These are phyloP conservation scores for Alca torda DNA, from an alignment of 2,797 vertebrate species.

Conservation along the genomic window DNA sequence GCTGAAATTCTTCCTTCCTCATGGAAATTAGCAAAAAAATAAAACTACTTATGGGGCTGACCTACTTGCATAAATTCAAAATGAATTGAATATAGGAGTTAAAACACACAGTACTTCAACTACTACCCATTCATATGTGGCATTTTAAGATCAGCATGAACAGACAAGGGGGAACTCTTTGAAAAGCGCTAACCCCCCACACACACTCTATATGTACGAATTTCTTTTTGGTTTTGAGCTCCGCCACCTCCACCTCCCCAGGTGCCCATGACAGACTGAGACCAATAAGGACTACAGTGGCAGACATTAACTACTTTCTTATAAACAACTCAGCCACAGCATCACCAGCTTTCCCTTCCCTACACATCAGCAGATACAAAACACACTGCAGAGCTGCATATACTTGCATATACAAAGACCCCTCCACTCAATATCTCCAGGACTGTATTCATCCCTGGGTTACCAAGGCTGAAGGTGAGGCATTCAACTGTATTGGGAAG, in stretches of 20 bases:
- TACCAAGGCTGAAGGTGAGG: not conserved
- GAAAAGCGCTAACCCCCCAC: not conserved
- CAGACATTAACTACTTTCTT: not conserved
- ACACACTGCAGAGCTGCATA: not conserved
- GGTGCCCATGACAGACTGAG: fast-evolving
- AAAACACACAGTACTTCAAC: not conserved
- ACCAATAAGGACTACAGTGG: not conserved
- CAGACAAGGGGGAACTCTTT: not conserved
- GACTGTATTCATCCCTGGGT: not conserved
- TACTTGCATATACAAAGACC: not conserved
- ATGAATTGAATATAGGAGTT: not conserved
- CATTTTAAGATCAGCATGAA: not conserved
- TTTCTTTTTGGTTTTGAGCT: not conserved
- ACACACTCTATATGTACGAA: too few species aligned
- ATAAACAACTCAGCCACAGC: not conserved
- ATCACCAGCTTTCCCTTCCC: not conserved
- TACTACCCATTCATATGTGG: not conserved
- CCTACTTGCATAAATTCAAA: not conserved
- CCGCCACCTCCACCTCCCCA: not conserved
- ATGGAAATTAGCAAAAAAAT: not conserved
- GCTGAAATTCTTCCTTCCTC: not conserved
- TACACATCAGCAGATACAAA: not conserved
- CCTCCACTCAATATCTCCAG: not conserved
- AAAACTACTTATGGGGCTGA: not conserved
- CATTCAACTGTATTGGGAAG: not conserved